These are phyloP conservation scores for Falcaria lacertinaria DNA, from an alignment of 2,888 invertebrate genomes.

Conservation along the genomic window DNA sequence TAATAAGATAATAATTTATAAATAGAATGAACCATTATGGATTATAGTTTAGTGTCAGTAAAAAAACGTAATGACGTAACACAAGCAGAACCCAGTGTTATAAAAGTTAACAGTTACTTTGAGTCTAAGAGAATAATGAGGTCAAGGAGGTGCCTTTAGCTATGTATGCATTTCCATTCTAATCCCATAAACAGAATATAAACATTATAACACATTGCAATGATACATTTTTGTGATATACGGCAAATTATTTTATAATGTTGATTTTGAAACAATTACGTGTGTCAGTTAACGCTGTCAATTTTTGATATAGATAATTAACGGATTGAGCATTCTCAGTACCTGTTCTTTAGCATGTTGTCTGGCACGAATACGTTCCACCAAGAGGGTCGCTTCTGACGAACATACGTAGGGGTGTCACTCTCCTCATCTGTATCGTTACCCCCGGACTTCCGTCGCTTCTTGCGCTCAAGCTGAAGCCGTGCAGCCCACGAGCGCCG, in stretches of 20 bases:
- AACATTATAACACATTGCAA: constrained; percentile 38
- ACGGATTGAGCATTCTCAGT: constrained; percentile 18
- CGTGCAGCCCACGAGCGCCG: constrained; percentile 82
- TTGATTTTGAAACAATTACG: neutral
- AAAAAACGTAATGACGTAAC: constrained; percentile 38
- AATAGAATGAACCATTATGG: too few relatives aligned
- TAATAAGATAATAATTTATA: too few relatives aligned
- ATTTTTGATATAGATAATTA: constrained; percentile 4
- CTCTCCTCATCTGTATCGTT: constrained; percentile 66
- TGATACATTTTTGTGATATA: constrained; percentile 21
- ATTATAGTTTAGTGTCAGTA: too few relatives aligned
- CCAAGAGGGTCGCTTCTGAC: constrained; percentile 91
- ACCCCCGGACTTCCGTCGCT: constrained; percentile 77
- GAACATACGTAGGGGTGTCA: constrained; percentile 66
- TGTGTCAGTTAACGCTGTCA: constrained; percentile 9
- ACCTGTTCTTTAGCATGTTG: constrained; percentile 85
- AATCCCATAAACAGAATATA: constrained; percentile 42
- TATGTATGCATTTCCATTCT: constrained; percentile 49
- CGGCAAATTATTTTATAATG: neutral
- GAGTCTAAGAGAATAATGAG: too few relatives aligned
- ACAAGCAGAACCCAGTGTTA: constrained; percentile 35
- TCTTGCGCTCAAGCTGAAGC: constrained; percentile 74
- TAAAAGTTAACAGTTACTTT: constrained; percentile 52
- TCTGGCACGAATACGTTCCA: constrained; percentile 94
- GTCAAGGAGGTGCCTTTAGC: constrained; percentile 49